Conservation (phyloP, 2,113 vertebrate genomes). For the Phaethon lepturus region DNA sequence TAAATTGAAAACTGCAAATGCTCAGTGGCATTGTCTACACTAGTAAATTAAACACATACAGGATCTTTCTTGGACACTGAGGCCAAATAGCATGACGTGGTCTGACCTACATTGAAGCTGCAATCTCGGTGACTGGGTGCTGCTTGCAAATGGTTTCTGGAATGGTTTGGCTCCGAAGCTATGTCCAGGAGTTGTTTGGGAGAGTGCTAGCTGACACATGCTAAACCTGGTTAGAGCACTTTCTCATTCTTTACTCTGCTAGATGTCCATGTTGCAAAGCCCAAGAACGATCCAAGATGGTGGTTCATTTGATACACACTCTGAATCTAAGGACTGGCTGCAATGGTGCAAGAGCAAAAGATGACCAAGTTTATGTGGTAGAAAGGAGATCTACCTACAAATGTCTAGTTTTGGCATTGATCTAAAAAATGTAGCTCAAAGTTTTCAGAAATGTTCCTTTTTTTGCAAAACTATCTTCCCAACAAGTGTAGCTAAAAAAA, state of each 20-base stretch:
- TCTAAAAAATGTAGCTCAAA: background rate
- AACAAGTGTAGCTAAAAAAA: background rate
- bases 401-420: background rate
- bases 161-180: background rate
- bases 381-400: background rate
- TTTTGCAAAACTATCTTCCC: background rate
- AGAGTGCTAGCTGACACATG: background rate
- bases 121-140: background rate
- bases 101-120: background rate
- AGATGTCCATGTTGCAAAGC: accelerated
- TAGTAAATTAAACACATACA: background rate
- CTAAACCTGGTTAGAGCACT: background rate
- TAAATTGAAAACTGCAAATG: background rate
- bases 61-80: background rate
- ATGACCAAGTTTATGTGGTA: background rate
- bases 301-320: background rate
- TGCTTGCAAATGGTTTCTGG: background rate
- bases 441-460: background rate
- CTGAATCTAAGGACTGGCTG: background rate
- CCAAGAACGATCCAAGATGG: background rate
- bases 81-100: no score
- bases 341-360: background rate
- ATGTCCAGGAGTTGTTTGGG: background rate
- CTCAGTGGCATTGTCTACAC: background rate
- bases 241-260: background rate